A percentile compares a stretch with the other conserved stretches of the same genome.
phyloP scores from a whole-genome alignment of 2,113 vertebrate genomes.

The Antechinus flavipes region DNA sequence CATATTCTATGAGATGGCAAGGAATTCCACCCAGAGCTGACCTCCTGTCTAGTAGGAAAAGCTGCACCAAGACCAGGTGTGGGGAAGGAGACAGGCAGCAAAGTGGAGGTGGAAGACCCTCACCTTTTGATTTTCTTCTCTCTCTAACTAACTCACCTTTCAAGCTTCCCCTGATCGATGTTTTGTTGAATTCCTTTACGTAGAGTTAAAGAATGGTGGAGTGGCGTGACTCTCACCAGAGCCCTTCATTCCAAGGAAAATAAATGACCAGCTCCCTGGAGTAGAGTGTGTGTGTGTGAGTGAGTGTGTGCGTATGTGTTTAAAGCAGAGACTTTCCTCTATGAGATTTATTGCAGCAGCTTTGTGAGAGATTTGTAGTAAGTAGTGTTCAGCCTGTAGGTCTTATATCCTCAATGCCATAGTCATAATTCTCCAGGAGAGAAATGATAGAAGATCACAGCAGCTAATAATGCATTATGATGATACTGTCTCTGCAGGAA shows the following conservation, averaged over 20 bases:
- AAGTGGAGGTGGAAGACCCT: neutral
- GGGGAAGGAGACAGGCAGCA: neutral
- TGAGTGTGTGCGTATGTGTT: conserved; percentile 30
- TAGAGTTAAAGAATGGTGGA: conserved; percentile 67
- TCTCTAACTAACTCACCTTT: conserved; percentile 7
- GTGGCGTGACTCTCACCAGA: conserved; percentile 61
- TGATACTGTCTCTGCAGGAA: conserved; percentile 76
- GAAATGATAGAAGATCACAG: conserved; percentile 82
- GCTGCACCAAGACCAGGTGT: neutral
- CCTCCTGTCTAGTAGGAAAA: conserved; percentile 15
- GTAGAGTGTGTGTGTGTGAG: neutral
- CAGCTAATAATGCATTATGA: conserved; percentile 84
- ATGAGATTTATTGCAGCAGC: conserved; percentile 83
- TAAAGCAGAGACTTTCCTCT: conserved; percentile 77
- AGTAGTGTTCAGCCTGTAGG: conserved; percentile 80
- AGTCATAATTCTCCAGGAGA: conserved; percentile 78
- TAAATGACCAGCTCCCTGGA: conserved; percentile 76
- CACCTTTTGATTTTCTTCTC: neutral
- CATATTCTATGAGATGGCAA: neutral
- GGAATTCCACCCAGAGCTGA: neutral
- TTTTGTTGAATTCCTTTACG: conserved; percentile 63
- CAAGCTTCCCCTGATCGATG: conserved; percentile 66
- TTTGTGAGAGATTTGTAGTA: conserved; percentile 84
- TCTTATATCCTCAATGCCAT: conserved; percentile 74
- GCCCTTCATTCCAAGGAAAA: conserved; percentile 76